A percentile compares a stretch with the other conserved stretches of the same genome.
phyloP scores from a whole-genome alignment of 1,140 invertebrate genomes.

The Drosophila obscura region DNA sequence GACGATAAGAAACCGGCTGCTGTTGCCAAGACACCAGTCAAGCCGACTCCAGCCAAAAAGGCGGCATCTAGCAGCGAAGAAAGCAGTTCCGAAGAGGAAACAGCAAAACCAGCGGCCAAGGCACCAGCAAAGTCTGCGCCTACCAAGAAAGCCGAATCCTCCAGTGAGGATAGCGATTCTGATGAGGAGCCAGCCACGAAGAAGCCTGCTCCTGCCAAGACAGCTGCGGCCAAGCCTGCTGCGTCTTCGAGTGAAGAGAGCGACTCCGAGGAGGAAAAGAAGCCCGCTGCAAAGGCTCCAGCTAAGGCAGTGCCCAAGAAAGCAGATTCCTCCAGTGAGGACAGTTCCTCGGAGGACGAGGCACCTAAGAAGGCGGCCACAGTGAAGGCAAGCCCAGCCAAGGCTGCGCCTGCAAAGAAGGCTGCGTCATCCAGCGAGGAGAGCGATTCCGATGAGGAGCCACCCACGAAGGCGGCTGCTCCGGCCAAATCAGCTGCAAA shows the following conservation, averaged over 20 bases:
- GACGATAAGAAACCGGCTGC: slow-evolving; percentile 41
- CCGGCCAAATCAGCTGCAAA: slow-evolving; percentile 52
- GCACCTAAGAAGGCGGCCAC: slow-evolving; percentile 38
- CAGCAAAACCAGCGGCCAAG: slow-evolving; percentile 55
- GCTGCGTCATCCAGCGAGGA: slow-evolving; percentile 68
- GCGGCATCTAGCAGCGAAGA: slow-evolving; percentile 55
- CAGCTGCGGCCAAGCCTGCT: slow-evolving; percentile 28
- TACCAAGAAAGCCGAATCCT: slow-evolving; percentile 66
- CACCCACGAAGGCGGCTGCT: slow-evolving; percentile 28
- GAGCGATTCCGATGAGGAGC: slow-evolving; percentile 52
- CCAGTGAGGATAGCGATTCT: slow-evolving; percentile 64
- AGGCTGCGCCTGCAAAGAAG: slow-evolving; percentile 44
- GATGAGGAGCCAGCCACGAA: slow-evolving; percentile 44
- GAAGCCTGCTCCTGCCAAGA: slow-evolving; percentile 39
- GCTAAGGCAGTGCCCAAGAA: slow-evolving; percentile 43
- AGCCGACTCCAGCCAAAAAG: slow-evolving; percentile 38
- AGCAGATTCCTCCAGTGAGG: slow-evolving; percentile 66
- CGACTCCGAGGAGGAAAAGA: slow-evolving; percentile 44
- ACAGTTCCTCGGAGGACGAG: slow-evolving; percentile 64
- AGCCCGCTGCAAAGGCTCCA: slow-evolving; percentile 34
- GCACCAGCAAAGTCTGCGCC: slow-evolving; percentile 51
- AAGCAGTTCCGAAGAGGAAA: slow-evolving; percentile 56
- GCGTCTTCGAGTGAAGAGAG: slow-evolving; percentile 49
- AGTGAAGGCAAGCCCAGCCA: slow-evolving; percentile 43
- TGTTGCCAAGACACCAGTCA: slow-evolving; percentile 33